phyloP scores from a whole-genome alignment of 2,113 vertebrate species.

The Oncorhynchus masou region DNA sequence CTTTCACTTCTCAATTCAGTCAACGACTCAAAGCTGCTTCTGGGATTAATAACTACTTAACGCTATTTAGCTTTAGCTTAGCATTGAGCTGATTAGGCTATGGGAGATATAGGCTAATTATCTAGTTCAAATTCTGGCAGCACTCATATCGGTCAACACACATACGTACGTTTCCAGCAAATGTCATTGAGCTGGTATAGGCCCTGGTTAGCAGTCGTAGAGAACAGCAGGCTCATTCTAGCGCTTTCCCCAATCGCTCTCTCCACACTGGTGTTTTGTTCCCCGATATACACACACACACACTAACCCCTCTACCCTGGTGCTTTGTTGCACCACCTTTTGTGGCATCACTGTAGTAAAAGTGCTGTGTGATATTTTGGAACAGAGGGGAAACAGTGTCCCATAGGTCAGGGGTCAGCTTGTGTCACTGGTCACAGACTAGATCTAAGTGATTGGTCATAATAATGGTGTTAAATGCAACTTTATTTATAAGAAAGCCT shows the following conservation, averaged over 20 bases:
- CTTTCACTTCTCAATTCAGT: not conserved
- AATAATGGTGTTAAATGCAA: not conserved
- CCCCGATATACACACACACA: slow-evolving; percentile 27
- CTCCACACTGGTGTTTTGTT: slow-evolving; percentile 48
- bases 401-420: not conserved
- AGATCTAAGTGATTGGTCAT: not conserved
- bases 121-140: slow-evolving; percentile 17
- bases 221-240: slow-evolving; percentile 56
- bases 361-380: slow-evolving; percentile 6
- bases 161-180: not conserved
- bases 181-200: not conserved
- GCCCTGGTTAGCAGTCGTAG: slow-evolving; percentile 62
- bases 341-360: not conserved
- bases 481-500: not conserved
- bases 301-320: not conserved
- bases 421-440: not conserved
- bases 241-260: slow-evolving; percentile 53
- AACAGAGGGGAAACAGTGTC: not conserved
- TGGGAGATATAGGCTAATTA: not conserved
- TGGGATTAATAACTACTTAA: not conserved
- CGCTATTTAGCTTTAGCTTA: slow-evolving; percentile 3
- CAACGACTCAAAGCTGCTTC: slow-evolving; percentile 16
- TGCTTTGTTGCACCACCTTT: slow-evolving; percentile 10
- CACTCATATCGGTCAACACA: slow-evolving; percentile 30
- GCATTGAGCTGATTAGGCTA: not conserved